Base-by-base conservation (phyloP, 2,888 invertebrate species). In the Charanyca ferruginea region DNA sequence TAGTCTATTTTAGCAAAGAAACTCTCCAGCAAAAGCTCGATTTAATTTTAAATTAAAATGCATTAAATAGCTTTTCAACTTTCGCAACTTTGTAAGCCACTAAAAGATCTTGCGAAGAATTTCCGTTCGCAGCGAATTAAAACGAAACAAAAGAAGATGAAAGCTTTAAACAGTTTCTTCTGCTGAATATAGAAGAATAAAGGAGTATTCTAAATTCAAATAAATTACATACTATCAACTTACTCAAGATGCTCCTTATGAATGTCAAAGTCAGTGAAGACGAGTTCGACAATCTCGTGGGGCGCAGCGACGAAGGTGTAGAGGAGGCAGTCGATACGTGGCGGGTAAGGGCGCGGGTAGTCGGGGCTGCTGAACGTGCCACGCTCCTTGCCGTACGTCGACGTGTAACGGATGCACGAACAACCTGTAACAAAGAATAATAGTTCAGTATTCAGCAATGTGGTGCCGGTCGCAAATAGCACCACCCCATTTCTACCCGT, bases 301-400 rank as follows among this genome's bases (percentile, higher is more conserved):
- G 97, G 96, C 57, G 97, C 97, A 0, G 98, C 98, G 80, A 97
- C 95, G 94, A 98, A 98, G 45, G 98, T 98, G 96, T 98, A 98
- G 58, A 98, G 97, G 58, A 98, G 96, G 89, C 98, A 98, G 95
- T 97, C 97, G 90, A 98, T 96, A 85, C 97, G 96, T 62, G 96
- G 89, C 11, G 97, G 97, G 93, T 98, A 98, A 58, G 97, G 96
- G 77, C 96, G 96, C 5, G 98, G 98, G 93, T 97, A 98, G 94
- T 98, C 97, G 20, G 98, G 98, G 83, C 98, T 98, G 87, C 97
- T 97, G 96, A 98, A 98, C 53, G 96, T 96, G 79, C 98, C 98
- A 80, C 97, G 97, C 89, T 97, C 97, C 92, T 97, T 97, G 84
- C 97, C 97, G 91, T 97, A 97, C 73, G 97, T 97, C 81, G 97